Conservation (phyloP, 1,140 invertebrate species). For the Drosophila orosa region DNA sequence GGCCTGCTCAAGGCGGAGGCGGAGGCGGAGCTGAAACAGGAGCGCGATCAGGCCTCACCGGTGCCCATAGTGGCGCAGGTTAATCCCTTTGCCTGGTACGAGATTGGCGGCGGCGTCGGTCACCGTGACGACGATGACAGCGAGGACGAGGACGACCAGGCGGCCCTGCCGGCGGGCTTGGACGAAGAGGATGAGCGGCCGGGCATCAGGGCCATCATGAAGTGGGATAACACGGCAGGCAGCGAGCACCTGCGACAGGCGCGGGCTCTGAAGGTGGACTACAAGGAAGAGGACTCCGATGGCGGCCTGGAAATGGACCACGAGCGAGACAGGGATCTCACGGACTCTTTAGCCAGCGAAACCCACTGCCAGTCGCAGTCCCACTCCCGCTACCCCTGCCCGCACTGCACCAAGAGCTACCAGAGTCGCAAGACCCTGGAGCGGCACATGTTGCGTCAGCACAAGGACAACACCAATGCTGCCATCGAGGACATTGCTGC, state of each 20-base stretch:
- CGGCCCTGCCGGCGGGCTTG: background rate
- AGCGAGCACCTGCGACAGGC: constrained; percentile 36
- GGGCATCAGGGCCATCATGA: constrained; percentile 50
- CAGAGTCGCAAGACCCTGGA: constrained; percentile 54
- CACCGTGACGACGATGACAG: constrained; percentile 21
- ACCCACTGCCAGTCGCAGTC: background rate
- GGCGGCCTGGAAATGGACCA: constrained; percentile 14
- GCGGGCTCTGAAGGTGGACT: constrained; percentile 52
- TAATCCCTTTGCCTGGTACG: constrained; percentile 65
- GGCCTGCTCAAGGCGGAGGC: constrained; percentile 65
- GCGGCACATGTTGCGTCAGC: constrained; percentile 59
- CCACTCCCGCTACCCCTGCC: constrained; percentile 23
- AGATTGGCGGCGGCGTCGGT: constrained; percentile 40
- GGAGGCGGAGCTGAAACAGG: constrained; percentile 41
- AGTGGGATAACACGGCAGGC: constrained; percentile 38
- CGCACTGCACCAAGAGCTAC: constrained; percentile 56
- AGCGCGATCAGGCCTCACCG: constrained; percentile 11
- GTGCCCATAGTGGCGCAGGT: constrained; percentile 32
- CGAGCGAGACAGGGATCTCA: constrained; percentile 17
- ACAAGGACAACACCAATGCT: constrained; percentile 30
- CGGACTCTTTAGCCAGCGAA: background rate
- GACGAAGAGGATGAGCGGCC: constrained; percentile 24
- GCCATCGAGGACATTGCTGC: constrained; percentile 12
- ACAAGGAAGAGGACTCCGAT: constrained; percentile 60
- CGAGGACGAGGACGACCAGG: constrained; percentile 29